These are phyloP conservation scores for Micropoecilia bifurca DNA, from an alignment of 2,797 vertebrate genomes.

Conservation along the genomic window DNA sequence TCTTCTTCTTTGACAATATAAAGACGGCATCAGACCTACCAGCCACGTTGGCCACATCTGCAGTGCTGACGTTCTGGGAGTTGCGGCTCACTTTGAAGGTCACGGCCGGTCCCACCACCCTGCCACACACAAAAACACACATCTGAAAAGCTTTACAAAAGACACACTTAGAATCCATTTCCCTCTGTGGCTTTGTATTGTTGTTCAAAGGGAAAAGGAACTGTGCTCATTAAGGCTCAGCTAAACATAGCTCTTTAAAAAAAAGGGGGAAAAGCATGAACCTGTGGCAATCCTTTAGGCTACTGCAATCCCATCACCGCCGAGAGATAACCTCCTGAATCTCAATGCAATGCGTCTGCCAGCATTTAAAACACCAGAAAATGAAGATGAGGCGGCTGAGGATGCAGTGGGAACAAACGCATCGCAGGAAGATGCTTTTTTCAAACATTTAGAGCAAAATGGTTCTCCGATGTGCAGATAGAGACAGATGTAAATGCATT, in stretches of 20 bases:
- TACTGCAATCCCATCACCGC: conserved; percentile 48
- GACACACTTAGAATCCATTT: conserved; percentile 31
- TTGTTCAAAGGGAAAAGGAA: conserved; percentile 29
- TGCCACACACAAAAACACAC: conserved; percentile 74
- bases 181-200: conserved; percentile 13
- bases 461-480: conserved; percentile 14
- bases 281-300: conserved; percentile 59
- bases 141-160: conserved; percentile 35
- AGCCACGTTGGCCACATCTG: conserved; percentile 85
- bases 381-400: conserved; percentile 22
- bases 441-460: conserved; percentile 23
- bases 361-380: conserved; percentile 48
- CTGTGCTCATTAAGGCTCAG: conserved; percentile 55
- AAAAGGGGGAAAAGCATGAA: conserved; percentile 20
- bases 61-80: conserved; percentile 85
- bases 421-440: conserved; percentile 6
- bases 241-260: conserved; percentile 24
- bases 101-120: conserved; percentile 91
- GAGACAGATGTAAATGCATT: conserved; percentile 32
- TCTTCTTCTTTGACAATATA: conserved; percentile 33
- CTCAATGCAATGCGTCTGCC: conserved; percentile 54
- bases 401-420: conserved; percentile 9
- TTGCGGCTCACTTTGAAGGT: conserved; percentile 90
- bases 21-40: conserved; percentile 79
- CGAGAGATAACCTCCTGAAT: conserved; percentile 64